phyloP scores from a whole-genome alignment of 2,888 invertebrate species.

The Malthinus flaveolus region DNA sequence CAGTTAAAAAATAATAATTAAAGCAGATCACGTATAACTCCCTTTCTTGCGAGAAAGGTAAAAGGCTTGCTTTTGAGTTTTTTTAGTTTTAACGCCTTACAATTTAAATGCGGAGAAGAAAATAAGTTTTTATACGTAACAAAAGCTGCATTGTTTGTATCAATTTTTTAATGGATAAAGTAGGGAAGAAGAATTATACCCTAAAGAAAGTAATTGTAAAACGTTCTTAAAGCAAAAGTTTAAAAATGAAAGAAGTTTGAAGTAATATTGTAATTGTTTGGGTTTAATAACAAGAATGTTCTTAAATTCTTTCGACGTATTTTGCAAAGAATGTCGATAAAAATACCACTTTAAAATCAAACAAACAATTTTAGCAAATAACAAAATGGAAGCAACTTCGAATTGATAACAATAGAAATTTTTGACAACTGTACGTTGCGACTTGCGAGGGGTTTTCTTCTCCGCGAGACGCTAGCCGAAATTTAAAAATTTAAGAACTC shows the following conservation, averaged over 20 bases:
- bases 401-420: conserved; percentile 34
- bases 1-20: conserved; percentile 19
- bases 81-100: conserved; percentile 1
- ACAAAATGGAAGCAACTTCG: conserved; percentile 29
- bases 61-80: background rate
- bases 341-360: conserved; percentile 38
- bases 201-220: conserved; percentile 17
- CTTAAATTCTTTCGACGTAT: conserved; percentile 36
- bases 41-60: conserved; percentile 1
- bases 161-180: conserved; percentile 27
- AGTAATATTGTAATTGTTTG: conserved; percentile 36
- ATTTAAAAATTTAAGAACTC: background rate
- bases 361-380: conserved; percentile 36
- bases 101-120: conserved; percentile 9
- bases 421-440: conserved; percentile 30
- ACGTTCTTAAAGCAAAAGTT: conserved; percentile 21
- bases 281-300: conserved; percentile 36
- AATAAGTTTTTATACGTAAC: conserved; percentile 16
- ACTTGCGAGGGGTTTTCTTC: conserved; percentile 3
- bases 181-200: conserved; percentile 17
- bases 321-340: conserved; percentile 39
- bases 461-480: too few relatives aligned
- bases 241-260: conserved; percentile 28
- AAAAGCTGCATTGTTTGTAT: conserved; percentile 25
- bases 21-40: conserved; percentile 2